Evolutionary conservation across 2,888 invertebrate species (phyloP).

Genomic region (Autographa pulchrina): DNA sequence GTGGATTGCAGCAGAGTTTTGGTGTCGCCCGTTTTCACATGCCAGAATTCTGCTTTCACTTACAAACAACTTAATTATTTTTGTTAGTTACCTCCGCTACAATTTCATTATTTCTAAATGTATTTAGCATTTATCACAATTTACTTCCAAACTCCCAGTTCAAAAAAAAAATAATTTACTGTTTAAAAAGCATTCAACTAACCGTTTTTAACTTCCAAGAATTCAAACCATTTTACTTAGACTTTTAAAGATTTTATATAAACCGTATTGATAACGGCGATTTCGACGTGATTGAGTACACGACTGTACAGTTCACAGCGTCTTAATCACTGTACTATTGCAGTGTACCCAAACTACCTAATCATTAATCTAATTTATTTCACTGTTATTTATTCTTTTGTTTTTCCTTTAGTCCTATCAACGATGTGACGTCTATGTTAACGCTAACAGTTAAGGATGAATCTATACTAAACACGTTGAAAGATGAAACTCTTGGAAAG

Average conservation of each 20-base stretch:
- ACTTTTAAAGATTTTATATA: not conserved
- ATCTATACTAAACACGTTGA: conserved; percentile 71
- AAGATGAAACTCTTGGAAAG: conserved; percentile 78
- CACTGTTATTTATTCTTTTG: not conserved
- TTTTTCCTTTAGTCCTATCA: conserved; percentile 72
- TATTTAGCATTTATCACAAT: no score
- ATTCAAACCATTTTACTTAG: not conserved
- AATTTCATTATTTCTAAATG: no score
- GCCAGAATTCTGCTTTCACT: no score
- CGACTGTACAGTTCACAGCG: not conserved
- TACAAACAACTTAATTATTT: no score
- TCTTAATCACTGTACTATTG: not conserved
- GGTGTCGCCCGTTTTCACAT: no score
- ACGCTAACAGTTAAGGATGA: conserved; percentile 82
- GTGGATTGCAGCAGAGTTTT: no score
- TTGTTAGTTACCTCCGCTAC: no score
- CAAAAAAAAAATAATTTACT: no score
- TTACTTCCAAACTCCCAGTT: no score
- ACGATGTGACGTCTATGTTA: conserved; percentile 82
- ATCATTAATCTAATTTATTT: not conserved
- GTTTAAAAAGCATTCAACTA: no score
- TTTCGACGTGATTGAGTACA: not conserved
- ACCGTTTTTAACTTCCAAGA: not conserved
- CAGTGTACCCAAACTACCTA: not conserved
- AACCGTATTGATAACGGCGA: not conserved